Conservation (phyloP, 2,888 invertebrate species). For the Zele albiditarsus region DNA sequence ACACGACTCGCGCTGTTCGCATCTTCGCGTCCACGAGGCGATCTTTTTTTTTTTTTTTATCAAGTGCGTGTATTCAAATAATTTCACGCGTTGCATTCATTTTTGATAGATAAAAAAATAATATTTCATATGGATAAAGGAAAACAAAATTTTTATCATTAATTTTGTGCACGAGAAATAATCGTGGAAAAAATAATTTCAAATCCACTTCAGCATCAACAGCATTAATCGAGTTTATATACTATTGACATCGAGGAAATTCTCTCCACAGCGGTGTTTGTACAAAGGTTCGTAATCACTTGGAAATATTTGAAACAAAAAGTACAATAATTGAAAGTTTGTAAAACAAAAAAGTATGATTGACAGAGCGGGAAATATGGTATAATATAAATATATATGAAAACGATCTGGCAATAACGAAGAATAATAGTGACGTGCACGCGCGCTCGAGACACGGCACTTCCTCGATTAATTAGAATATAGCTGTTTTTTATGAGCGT, state of each 20-base stretch:
- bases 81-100: neutral
- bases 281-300: neutral
- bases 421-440: conserved; percentile 13
- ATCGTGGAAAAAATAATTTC: neutral
- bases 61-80: conserved; percentile 4
- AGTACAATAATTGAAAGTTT: neutral
- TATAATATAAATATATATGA: neutral
- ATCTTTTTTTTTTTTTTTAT: neutral
- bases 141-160: too few relatives aligned
- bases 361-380: neutral
- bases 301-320: too few relatives aligned
- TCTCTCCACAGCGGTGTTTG: neutral
- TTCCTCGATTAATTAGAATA: conserved; percentile 71
- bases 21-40: conserved; percentile 12
- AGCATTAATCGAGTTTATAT: neutral
- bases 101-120: neutral
- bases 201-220: neutral
- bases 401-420: conserved; percentile 6
- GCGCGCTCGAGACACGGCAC: conserved; percentile 51
- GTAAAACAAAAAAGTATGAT: neutral
- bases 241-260: neutral
- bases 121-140: neutral
- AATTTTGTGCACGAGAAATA: neutral
- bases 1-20: conserved; percentile 29
- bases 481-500: conserved; percentile 73